A percentile compares a stretch with the other conserved stretches of the same genome.
Conservation (phyloP, 2,888 invertebrate genomes). For the Bimastos eiseni region DNA sequence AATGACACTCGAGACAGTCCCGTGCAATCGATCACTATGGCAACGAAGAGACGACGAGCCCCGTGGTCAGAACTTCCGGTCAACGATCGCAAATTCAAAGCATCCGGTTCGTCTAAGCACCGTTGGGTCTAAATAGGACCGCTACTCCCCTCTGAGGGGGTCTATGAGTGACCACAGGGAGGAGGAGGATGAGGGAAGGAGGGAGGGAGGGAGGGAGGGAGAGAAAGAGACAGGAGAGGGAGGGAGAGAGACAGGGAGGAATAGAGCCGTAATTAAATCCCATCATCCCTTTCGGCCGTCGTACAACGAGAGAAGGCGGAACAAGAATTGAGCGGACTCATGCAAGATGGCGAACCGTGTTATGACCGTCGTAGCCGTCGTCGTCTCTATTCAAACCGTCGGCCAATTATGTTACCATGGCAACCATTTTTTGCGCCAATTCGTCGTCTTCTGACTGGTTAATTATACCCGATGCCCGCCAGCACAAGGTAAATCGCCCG, state of each 20-base stretch:
- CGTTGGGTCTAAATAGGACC: background rate
- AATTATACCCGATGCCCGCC: background rate
- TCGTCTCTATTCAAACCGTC: background rate
- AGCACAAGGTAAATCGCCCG: background rate
- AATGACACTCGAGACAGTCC: no score
- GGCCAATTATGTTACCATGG: slow-evolving; percentile 19
- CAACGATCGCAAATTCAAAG: background rate
- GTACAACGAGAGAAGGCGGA: slow-evolving; percentile 7
- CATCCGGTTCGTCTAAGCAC: background rate
- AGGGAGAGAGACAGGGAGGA: background rate
- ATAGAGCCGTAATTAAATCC: background rate
- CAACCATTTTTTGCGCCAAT: background rate
- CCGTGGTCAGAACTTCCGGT: background rate
- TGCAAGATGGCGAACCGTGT: slow-evolving; percentile 8
- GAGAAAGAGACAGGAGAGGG: background rate
- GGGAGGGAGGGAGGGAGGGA: background rate
- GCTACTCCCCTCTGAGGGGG: background rate
- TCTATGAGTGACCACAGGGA: background rate
- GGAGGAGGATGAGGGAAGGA: background rate
- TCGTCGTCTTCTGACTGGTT: background rate
- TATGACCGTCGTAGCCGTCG: background rate
- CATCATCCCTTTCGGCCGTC: background rate
- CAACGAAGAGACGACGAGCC: background rate
- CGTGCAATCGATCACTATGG: no score
- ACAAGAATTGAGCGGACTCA: background rate